These are phyloP conservation scores for Propithecus deckenii DNA, from an alignment of 2,797 vertebrate species.

Conservation along the genomic window DNA sequence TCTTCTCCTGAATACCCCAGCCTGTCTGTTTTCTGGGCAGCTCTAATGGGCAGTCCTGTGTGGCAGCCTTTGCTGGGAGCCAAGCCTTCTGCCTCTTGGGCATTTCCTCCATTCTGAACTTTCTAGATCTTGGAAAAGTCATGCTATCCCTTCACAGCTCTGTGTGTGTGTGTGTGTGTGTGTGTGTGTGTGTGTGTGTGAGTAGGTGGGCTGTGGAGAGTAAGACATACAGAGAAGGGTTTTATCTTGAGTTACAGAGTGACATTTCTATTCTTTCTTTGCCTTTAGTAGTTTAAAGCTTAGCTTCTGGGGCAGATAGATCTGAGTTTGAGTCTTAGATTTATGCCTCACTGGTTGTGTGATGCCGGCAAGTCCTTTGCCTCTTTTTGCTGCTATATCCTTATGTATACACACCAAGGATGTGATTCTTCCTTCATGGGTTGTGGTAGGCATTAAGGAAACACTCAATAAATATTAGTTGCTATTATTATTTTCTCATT, in stretches of 20 bases:
- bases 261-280: neutral
- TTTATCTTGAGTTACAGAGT: slow-evolving; percentile 13
- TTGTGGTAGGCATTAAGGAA: neutral
- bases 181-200: neutral
- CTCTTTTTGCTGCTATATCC: neutral
- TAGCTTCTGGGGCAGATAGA: neutral
- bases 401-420: neutral
- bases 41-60: no score
- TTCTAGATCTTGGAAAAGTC: neutral
- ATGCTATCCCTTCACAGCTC: neutral
- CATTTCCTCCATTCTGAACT: neutral
- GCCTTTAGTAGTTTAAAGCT: neutral
- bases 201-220: neutral
- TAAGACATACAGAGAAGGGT: neutral
- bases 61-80: neutral
- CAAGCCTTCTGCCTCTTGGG: neutral
- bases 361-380: neutral
- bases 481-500: slow-evolving; percentile 28
- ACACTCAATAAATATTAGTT: slow-evolving; percentile 5
- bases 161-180: neutral
- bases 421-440: neutral
- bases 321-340: slow-evolving; percentile 14
- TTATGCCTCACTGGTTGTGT: neutral
- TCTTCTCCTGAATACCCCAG: neutral
- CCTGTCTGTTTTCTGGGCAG: neutral